Evolutionary conservation across 2,113 vertebrate genomes (phyloP), one percentile per base, ranked within the genome.

Genomic region (Anhinga rufa): DNA sequence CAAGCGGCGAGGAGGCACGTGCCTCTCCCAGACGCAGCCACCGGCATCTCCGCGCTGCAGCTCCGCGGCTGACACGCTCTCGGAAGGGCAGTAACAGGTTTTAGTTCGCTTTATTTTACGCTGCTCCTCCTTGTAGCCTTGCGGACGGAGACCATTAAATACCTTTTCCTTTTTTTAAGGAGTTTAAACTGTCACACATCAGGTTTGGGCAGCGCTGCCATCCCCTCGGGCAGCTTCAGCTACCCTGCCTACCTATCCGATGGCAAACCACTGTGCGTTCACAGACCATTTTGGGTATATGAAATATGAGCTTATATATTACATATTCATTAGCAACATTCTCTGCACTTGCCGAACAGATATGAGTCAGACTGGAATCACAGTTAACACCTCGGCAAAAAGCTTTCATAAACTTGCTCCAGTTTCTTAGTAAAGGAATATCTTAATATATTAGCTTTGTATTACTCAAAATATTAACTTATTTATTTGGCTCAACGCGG

Each of bases 251-350:
- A 15, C 62, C 71, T 64, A 28, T 19, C 31, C 0, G 2, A 18
- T 2, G 38, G n/a, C 46, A 68, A 66, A 87, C 54, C 55, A 16
- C 34, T 9, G 12, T 42, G 44, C 31, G 9, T 42, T 61, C 51
- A 24, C 40, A 78, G 75, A 82, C n/a, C 90, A 42, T 44, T 93
- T 66, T 80, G 68, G 90, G 88, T 49, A 82, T 58, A 82, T 60
- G 71, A 94, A 95, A 92, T 51, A 62, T 3, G 55, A 94, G 62
- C 76, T 90, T 91, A 95, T 60, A 7, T 82, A 57, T 90, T 95
- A 78, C 87, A 88, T 93, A 94, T 89, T 95, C 87, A 93, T 94
- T 88, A 95, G 78, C 42, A 91, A 87, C 1, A 6, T 82, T 92
- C 93, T 52, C 49, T 93, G 60, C 42, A 16, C 57, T 94, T 95